phyloP scores from a whole-genome alignment of 1,140 invertebrate genomes.

The Ptiloglossa arizonensis region DNA sequence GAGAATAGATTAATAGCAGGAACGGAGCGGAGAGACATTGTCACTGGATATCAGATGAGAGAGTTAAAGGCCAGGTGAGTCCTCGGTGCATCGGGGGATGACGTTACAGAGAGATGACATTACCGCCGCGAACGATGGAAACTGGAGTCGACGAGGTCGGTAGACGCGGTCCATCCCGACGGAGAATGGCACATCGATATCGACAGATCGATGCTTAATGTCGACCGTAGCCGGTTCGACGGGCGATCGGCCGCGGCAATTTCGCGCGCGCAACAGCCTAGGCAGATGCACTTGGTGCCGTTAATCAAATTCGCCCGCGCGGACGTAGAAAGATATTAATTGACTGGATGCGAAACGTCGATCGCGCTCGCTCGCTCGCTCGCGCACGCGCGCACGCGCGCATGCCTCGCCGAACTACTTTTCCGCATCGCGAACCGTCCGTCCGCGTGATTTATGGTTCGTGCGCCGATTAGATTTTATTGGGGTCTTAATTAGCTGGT shows the following conservation, averaged over 20 bases:
- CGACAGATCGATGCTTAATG: constrained; percentile 51
- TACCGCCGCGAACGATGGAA: constrained; percentile 62
- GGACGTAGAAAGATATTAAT: constrained; percentile 38
- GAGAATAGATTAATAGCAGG: constrained; percentile 58
- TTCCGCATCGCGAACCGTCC: constrained; percentile 3
- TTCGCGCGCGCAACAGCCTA: constrained; percentile 10
- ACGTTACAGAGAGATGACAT: constrained; percentile 69
- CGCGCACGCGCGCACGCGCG: no score
- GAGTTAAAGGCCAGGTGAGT: constrained; percentile 67
- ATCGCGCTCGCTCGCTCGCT: constrained; percentile 4
- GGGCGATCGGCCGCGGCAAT: not conserved
- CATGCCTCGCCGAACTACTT: constrained; percentile 15
- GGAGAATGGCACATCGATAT: constrained; percentile 38
- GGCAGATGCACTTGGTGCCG: not conserved
- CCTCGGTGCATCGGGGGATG: constrained; percentile 52
- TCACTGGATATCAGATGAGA: constrained; percentile 58
- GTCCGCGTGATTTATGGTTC: constrained; percentile 23
- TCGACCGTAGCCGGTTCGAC: not conserved
- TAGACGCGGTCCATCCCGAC: constrained; percentile 9
- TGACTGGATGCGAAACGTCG: constrained; percentile 12
- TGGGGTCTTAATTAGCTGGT: constrained; percentile 37
- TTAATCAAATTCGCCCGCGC: constrained; percentile 31
- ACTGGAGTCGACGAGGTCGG: constrained; percentile 54
- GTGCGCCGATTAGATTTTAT: constrained; percentile 26
- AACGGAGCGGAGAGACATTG: constrained; percentile 49